Evolutionary conservation across 2,797 vertebrate species (phyloP).

Genomic region (Ibycter americanus): DNA sequence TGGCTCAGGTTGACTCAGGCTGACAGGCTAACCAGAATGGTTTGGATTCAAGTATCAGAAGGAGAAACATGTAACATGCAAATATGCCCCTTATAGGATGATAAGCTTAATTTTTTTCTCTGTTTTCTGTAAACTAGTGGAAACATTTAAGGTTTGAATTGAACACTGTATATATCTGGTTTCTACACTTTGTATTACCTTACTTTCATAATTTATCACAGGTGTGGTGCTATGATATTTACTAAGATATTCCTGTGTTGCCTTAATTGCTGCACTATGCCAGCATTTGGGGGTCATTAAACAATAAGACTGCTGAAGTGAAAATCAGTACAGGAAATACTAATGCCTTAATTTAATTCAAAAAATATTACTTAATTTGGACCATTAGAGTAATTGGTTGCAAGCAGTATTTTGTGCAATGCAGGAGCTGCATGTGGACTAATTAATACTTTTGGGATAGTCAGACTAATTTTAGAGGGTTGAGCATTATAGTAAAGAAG

Average conservation of each 20-base stretch:
- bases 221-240: not conserved
- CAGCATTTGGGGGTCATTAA: not conserved
- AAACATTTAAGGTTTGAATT: not conserved
- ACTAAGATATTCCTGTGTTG: not conserved
- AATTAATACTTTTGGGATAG: slow-evolving; percentile 20
- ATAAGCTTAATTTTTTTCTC: not conserved
- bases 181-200: not conserved
- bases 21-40: not conserved
- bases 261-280: not conserved
- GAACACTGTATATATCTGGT: not conserved
- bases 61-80: not conserved
- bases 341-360: slow-evolving; percentile 39
- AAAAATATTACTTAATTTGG: slow-evolving; percentile 38
- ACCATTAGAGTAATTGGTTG: slow-evolving; percentile 34
- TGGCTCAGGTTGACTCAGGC: not conserved
- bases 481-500: not conserved
- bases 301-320: not conserved
- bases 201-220: not conserved
- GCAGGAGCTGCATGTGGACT: slow-evolving; percentile 2
- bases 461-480: not conserved
- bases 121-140: not conserved
- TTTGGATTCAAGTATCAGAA: not conserved
- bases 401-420: slow-evolving; percentile 30
- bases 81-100: not conserved
- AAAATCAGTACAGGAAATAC: slow-evolving; percentile 25